Percentiles rank a stretch among this genome's conserved stretches.
Evolutionary conservation across 2,797 vertebrate species (phyloP).

Genomic region (Pelochelys cantorii): DNA sequence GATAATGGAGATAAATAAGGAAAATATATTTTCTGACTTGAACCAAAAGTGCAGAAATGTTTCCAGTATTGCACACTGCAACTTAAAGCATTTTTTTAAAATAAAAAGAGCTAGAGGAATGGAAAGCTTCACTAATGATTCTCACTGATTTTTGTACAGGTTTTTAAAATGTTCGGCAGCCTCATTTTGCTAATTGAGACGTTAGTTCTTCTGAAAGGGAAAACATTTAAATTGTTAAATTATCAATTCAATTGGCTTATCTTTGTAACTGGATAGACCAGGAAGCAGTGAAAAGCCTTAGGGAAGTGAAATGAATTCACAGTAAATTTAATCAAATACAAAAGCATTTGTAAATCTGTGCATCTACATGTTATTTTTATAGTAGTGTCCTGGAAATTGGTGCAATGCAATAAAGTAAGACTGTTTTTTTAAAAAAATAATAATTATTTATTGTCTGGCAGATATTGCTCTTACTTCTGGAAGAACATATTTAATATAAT

Average conservation of each 20-base stretch:
- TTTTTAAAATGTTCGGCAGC: constrained; percentile 4
- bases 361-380: constrained; percentile 8
- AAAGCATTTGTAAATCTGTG: constrained; percentile 37
- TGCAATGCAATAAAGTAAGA: constrained; percentile 10
- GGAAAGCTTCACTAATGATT: constrained; percentile 21
- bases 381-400: constrained; percentile 17
- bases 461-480: background rate
- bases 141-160: constrained; percentile 50
- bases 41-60: constrained; percentile 61
- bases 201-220: constrained; percentile 30
- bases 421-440: background rate
- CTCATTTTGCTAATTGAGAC: background rate
- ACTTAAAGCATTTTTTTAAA: constrained; percentile 57
- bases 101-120: constrained; percentile 29
- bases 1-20: constrained; percentile 63
- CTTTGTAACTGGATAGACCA: constrained; percentile 42
- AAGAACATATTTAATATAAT: background rate
- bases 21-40: constrained; percentile 64
- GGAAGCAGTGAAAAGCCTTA: constrained; percentile 37
- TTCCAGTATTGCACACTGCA: background rate
- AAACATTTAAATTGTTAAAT: constrained; percentile 44
- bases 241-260: constrained; percentile 49
- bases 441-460: background rate
- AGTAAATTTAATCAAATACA: constrained; percentile 51
- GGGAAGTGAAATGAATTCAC: background rate